Percentiles rank a stretch among this genome's conserved stretches.
These are phyloP conservation scores for Stictonetta naevosa DNA, from an alignment of 2,113 vertebrate species.

Conservation along the genomic window DNA sequence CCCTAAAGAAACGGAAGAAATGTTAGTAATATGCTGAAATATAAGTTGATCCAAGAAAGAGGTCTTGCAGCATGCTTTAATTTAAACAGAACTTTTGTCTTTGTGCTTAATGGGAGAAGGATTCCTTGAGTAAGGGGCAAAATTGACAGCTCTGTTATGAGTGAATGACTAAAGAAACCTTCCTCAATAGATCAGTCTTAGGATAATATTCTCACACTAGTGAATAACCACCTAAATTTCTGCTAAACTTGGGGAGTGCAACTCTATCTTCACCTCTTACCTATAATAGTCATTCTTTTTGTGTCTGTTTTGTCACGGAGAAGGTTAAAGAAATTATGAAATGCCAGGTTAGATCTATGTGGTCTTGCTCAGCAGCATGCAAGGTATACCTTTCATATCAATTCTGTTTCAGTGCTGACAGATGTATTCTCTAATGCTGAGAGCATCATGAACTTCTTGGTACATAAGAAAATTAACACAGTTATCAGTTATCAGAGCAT, in stretches of 20 bases:
- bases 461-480: background rate
- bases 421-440: background rate
- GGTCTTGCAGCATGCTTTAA: background rate
- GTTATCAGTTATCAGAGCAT: background rate
- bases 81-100: background rate
- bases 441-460: background rate
- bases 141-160: background rate
- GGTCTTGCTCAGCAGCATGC: background rate
- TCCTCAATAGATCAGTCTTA: background rate
- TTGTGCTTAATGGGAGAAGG: background rate
- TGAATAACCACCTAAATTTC: background rate
- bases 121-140: background rate
- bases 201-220: background rate
- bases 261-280: background rate
- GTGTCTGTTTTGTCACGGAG: background rate
- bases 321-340: background rate
- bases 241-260: background rate
- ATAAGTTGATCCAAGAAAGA: background rate
- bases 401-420: background rate
- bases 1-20: background rate
- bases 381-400: background rate
- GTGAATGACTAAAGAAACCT: rapidly evolving
- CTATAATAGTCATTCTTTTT: background rate
- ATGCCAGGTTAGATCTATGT: background rate
- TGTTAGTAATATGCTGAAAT: background rate